A percentile compares a stretch with the other conserved stretches of the same genome.
phyloP scores from a whole-genome alignment of 2,797 vertebrate species.

The Sus cebifrons region DNA sequence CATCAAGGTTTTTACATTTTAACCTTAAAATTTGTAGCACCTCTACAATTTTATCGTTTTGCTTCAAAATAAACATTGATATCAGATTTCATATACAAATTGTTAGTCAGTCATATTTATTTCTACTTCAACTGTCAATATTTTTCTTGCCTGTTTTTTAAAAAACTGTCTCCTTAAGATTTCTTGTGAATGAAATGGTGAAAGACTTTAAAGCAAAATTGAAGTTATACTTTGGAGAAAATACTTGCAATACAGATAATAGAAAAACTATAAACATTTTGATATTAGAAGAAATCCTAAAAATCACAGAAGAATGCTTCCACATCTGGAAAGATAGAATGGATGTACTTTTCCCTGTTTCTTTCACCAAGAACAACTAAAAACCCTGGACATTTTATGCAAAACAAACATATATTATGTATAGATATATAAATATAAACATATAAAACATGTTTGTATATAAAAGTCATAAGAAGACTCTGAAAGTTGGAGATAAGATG shows the following conservation, averaged over 20 bases:
- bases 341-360: background rate
- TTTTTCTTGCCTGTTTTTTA: background rate
- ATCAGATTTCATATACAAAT: background rate
- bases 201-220: slow-evolving; percentile 29
- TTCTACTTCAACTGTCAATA: background rate
- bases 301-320: background rate
- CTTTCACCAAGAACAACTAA: background rate
- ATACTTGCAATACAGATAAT: background rate
- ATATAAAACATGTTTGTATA: background rate
- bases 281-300: background rate
- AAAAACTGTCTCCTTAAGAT: background rate
- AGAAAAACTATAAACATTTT: background rate
- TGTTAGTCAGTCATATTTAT: background rate
- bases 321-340: background rate
- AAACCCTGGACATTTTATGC: background rate
- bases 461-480: background rate
- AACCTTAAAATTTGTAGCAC: background rate
- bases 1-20: background rate
- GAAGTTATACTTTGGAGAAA: background rate
- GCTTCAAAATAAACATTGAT: background rate
- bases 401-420: background rate
- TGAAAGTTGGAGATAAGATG: background rate
- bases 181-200: background rate
- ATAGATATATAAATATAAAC: background rate
- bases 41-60: background rate